Base-by-base conservation (phyloP, 2,113 vertebrate species). In the Ctenomys sociabilis region DNA sequence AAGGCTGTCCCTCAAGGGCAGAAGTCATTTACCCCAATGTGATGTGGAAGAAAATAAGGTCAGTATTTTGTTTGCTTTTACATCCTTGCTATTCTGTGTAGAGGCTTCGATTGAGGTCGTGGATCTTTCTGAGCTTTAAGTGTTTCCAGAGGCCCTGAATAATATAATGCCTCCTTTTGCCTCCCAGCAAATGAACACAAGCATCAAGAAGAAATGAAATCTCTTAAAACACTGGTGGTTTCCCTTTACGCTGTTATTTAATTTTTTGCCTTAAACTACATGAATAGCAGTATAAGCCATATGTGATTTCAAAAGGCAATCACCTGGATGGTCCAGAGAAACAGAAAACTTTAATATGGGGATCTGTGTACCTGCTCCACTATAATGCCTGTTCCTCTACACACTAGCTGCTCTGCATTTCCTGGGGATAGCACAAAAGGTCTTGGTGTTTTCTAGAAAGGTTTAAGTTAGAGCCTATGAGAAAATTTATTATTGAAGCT, bases 221-320 rank as follows among this genome's bases (percentile, higher is more conserved):
- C 89, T 95, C 93, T 97, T 97, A 94, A 96, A 96, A 95, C 66
- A 37, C 89, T 93, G 95, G 86, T 95, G 90, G 82, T n/a, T 84
- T 94, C 70, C 61, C 82, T 95, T 96, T 87, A 82, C 70, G 66
- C 70, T 96, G 90, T 94, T 70, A 86, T 85, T 97, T 94, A 93
- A 63, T 85, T 92, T 95, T 95, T 93, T 40, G 14, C 57, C 68
- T 88, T 82, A 80, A 88, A 96, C 57, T 68, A 83, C 4, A 64
- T 30, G 81, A 87, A 73, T 85, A 84, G 84, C 59, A 52, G 70
- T 82, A 28, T 40, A 91, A 88, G 63, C 86, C 94, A 84, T 40
- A 30, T 90, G 83, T 4, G 40, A 61, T 95, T 91, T 95, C 57
- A 80, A 87, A 96, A 96, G 82, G 89, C 73, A 63, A n/a, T 85